A percentile compares a stretch with the other conserved stretches of the same genome.
Conservation (phyloP, 2,888 invertebrate genomes). For the Cephus runcator region DNA sequence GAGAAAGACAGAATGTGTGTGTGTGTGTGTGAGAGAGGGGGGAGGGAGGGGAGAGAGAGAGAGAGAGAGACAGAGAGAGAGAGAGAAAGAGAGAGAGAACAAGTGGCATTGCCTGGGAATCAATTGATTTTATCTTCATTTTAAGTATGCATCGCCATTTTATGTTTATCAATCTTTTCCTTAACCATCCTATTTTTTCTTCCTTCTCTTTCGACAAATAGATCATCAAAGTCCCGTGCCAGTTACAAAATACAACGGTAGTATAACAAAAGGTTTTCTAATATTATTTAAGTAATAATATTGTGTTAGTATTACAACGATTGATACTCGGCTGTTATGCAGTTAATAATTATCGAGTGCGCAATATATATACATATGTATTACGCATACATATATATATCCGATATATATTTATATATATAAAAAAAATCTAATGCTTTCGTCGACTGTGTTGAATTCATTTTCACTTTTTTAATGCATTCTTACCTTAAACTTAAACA, state of each 20-base stretch:
- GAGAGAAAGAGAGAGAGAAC: neutral
- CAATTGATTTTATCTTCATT: conserved; percentile 10
- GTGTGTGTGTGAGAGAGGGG: too few species aligned
- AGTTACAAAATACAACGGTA: conserved; percentile 34
- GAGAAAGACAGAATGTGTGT: neutral
- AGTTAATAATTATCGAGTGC: conserved; percentile 25
- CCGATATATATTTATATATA: conserved; percentile 8
- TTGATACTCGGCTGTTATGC: conserved; percentile 23
- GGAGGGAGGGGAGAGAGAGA: neutral
- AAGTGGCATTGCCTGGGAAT: neutral
- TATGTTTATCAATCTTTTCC: neutral
- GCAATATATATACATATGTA: conserved; percentile 17
- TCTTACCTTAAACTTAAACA: conserved; percentile 21
- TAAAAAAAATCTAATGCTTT: conserved; percentile 21
- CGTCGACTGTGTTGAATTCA: conserved; percentile 21
- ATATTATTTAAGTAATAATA: conserved; percentile 18
- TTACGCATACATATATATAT: conserved; percentile 8
- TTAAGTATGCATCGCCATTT: conserved; percentile 33
- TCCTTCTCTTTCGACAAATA: neutral
- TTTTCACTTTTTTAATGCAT: conserved; percentile 18
- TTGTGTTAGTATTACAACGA: conserved; percentile 12
- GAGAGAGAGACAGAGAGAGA: neutral
- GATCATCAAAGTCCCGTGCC: conserved; percentile 20
- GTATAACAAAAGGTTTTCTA: conserved; percentile 25
- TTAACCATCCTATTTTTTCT: neutral